Percentiles rank a stretch among this genome's conserved stretches.
These are phyloP conservation scores for Amphilophus citrinellus DNA, from an alignment of 2,113 vertebrate genomes.

Conservation along the genomic window DNA sequence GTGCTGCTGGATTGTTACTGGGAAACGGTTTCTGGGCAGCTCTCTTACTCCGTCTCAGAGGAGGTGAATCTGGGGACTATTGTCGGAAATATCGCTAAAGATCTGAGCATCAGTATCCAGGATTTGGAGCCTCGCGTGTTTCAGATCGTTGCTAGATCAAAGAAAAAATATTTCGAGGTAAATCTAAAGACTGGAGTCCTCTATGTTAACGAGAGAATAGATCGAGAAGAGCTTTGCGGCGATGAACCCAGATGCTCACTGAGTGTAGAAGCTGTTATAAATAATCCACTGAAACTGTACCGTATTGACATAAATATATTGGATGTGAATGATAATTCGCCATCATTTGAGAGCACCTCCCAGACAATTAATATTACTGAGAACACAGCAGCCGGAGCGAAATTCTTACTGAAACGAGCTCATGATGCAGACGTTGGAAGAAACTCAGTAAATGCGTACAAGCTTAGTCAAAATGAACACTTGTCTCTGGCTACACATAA, in stretches of 20 bases:
- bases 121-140: conserved; percentile 66
- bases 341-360: conserved; percentile 50
- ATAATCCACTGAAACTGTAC: conserved; percentile 70
- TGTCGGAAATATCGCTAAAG: conserved; percentile 77
- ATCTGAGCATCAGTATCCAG: conserved; percentile 62
- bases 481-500: conserved; percentile 71
- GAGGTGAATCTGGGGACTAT: conserved; percentile 70
- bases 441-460: conserved; percentile 73
- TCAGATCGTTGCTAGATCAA: conserved; percentile 62
- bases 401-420: conserved; percentile 60
- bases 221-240: conserved; percentile 61
- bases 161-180: conserved; percentile 70
- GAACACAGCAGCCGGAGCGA: conserved; percentile 29
- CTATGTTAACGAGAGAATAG: conserved; percentile 69
- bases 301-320: conserved; percentile 22
- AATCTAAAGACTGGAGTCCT: conserved; percentile 70
- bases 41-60: conserved; percentile 73
- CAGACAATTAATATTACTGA: conserved; percentile 28
- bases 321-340: background rate
- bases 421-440: conserved; percentile 74
- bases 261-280: conserved; percentile 61
- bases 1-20: conserved; percentile 15
- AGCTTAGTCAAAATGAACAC: conserved; percentile 67
- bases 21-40: conserved; percentile 41
- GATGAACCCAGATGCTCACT: conserved; percentile 29